These are phyloP conservation scores for Panulirus ornatus DNA, from an alignment of 1,140 invertebrate genomes.

Conservation along the genomic window DNA sequence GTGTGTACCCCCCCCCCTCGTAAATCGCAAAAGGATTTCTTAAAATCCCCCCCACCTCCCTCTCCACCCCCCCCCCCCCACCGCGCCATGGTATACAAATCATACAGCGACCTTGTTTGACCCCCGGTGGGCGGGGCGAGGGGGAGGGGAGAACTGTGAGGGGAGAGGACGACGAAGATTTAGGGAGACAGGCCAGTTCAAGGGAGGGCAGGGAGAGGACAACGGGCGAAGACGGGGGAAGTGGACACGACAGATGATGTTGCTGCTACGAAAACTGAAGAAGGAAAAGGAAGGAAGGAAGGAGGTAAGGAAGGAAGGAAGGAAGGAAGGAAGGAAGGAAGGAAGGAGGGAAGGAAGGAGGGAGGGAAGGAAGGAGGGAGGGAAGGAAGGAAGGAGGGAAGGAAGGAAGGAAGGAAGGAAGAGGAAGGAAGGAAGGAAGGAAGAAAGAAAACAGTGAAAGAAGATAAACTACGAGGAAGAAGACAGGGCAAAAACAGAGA, in stretches of 20 bases:
- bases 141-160: background rate
- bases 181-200: background rate
- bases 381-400: background rate
- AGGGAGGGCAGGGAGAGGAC: background rate
- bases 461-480: background rate
- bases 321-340: background rate
- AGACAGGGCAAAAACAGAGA: background rate
- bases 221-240: too few species aligned
- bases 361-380: background rate
- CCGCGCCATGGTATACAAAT: too few species aligned
- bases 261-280: background rate
- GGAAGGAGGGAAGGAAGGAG: background rate
- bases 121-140: constrained; percentile 4
- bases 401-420: too few species aligned
- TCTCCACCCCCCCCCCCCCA: too few species aligned
- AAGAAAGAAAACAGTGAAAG: background rate
- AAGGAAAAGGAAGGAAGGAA: background rate
- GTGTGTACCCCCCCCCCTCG: too few species aligned
- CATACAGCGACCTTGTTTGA: too few species aligned
- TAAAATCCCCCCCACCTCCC: too few species aligned
- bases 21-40: too few species aligned
- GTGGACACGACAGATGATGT: background rate
- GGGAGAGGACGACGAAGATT: background rate
- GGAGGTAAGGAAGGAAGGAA: background rate
- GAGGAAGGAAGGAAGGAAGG: background rate